Base-by-base conservation (phyloP, 2,797 vertebrate genomes). In the Xenops minutus region DNA sequence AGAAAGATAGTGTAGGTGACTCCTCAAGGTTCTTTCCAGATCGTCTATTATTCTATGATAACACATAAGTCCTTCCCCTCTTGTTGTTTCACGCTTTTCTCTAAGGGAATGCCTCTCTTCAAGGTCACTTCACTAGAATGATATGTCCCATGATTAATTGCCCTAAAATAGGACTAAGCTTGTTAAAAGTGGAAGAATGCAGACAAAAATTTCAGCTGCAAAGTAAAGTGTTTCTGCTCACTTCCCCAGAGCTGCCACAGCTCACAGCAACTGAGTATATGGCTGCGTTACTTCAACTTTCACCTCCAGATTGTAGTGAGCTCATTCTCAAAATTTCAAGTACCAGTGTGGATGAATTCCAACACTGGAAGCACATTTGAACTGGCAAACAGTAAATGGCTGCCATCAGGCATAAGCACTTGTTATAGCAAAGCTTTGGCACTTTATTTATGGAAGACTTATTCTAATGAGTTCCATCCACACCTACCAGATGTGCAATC, bases 341-440 rank as follows among this genome's bases (percentile, higher is more conserved):
- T 95, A 91, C 92, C 84, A 95, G 54, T 23, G 44, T 97, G 96
- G 97, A 97, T 85, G 82, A 66, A 94, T 93, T 96, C 94, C 95
- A 95, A 7, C 48, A 56, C 73, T 94, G 87, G 82, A 96, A 98
- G 94, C 92, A 95, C 95, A 97, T 97, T 94, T 80, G 87, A 96
- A 93, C 93, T 97, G 96, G 95, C 96, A 97, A 96, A 93, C 76
- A 96, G 82, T 96, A 96, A 97, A 97, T 92, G 94, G 61, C 82
- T 91, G 88, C 93, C 94, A 94, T 96, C 72, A 95, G 89, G 92
- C 92, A 86, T 95, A 96, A 97, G 72, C 66, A 85, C 92, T 94
- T 97, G 79, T 85, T 85, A 88, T 96, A 96, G 94, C 93, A 97
- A 97, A 96, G 90, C 66, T 96, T 94, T 97, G 97, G 97, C 97